Evolutionary conservation across 23 tunicate species (phyloP), one percentile per base, ranked within the genome.

Genomic region (Trididemnum clinides): DNA sequence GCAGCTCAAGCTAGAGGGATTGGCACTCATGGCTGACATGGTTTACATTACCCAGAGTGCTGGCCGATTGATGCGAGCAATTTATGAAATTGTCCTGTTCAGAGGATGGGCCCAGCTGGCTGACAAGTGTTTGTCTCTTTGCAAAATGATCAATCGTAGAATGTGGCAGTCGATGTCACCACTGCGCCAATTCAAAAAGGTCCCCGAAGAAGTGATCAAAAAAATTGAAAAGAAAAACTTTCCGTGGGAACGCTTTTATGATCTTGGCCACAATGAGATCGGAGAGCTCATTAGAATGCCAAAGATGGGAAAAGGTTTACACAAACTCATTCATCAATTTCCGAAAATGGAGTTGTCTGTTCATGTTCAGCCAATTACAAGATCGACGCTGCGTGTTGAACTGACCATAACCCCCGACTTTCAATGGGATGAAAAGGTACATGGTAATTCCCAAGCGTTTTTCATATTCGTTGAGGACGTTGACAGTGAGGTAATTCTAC

Each of bases 101-200:
- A 72, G 93, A 72, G 99, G 99, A 28, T 96, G 99, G 99, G 99
- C 99, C 4, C 99, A 96, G 34, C 88, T 96, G 32, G 91, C 99
- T 20, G 99, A 96, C 70, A 96, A 96, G 50, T 91, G 96, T 50
- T 77, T 96, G 7, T 87, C 93, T 10, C 50, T 96, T 54, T 87
- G 96, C 70, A 96, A 96, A 63, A 96, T 96, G 99, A 88, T 96
- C 29, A 75, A 88, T 22, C 77, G 93, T 20, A 58, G 96, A 50
- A 96, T 96, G 99, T 96, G 99, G 99, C 99, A 91, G 73, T 90
- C 96, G 28, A 96, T 96, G 99, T 82, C 92, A 28, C 99, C 99
- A 1, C 69, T 96, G 70, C 92, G 99, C 5, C 99, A 96, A 82
- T 96, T 96, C 85, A 96, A 91, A 49, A 96, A 91, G 54, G 90